Evolutionary conservation across 2,888 invertebrate species (phyloP), one percentile per base, ranked within the genome.

Genomic region (Poecilus cupreus): DNA sequence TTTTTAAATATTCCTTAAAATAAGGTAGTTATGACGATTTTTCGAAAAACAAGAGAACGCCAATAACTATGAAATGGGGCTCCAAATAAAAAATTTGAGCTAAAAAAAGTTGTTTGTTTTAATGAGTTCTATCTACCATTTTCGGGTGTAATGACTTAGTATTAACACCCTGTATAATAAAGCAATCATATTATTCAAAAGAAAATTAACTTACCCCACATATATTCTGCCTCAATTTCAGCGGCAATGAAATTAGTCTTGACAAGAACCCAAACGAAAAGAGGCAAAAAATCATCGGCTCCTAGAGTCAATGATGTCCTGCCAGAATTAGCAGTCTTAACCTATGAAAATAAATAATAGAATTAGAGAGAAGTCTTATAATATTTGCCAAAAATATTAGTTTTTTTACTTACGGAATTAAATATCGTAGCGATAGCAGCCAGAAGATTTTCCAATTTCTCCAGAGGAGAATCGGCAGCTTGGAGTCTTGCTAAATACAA

Each of bases 181-280:
- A 20, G 11, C n/a, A 76, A 18, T 70, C 26, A 16, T 37, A 54
- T 18, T 43, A 6, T n/a, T 18, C 2, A 72, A 24, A 49, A 46
- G n/a, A 51, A 13, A 60, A 60, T 60, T 2, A 64, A 22, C 91
- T 82, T 85, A 86, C 88, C 97, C 91, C 97, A 97, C 97, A 98
- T 98, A 88, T 97, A 96, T 87, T 98, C 97, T 0, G 97, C 97
- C 88, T 98, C 98, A 81, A 98, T 93, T 90, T 98, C 98, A 0
- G 97, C 98, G 32, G 96, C 95, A 5, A 98, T 95, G 85, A 97
- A 94, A 39, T 96, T 95, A 84, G 96, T 96, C 83, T 96, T 95
- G 0, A 97, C 96, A 84, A 98, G 91, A 8, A 97, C 95, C 94
- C 96, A 97, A 79, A 98, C 97, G 70, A 98, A 92, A 80, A 98